These are phyloP conservation scores for Vireo griseus DNA, from an alignment of 2,797 vertebrate species.

Conservation along the genomic window DNA sequence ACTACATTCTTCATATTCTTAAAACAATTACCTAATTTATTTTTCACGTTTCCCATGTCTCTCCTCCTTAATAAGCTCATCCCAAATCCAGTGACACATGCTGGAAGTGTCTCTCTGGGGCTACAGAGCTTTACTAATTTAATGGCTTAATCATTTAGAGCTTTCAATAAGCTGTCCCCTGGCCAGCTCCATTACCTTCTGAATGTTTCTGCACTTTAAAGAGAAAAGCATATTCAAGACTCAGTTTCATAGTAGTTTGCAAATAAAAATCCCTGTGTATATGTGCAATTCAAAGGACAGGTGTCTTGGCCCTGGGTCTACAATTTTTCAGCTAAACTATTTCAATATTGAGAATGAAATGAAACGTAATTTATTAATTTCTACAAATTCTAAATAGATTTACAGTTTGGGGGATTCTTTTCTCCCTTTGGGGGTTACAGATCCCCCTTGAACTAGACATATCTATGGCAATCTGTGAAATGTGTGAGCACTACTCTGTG, in stretches of 20 bases:
- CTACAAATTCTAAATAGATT: neutral
- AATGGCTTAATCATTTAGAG: conserved; percentile 5
- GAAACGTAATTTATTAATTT: neutral
- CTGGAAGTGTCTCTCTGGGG: conserved; percentile 26
- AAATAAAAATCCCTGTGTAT: neutral
- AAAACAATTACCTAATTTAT: neutral
- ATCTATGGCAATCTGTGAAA: neutral
- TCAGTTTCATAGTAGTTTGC: neutral
- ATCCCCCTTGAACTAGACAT: neutral
- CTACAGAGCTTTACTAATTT: conserved; percentile 17
- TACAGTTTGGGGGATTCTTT: neutral
- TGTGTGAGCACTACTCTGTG: neutral
- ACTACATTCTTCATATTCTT: neutral
- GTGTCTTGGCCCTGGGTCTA: neutral
- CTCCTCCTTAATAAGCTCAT: conserved; percentile 20
- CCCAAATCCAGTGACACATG: conserved; percentile 22
- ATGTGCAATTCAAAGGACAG: neutral
- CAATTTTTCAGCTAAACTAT: neutral
- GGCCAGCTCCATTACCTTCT: neutral
- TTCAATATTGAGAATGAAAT: neutral
- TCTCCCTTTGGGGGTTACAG: neutral
- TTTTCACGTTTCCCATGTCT: neutral
- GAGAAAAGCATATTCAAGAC: neutral
- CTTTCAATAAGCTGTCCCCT: neutral
- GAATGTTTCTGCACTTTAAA: neutral